Conservation (phyloP, 2,888 invertebrate genomes). For the Macrosiphum euphorbiae region DNA sequence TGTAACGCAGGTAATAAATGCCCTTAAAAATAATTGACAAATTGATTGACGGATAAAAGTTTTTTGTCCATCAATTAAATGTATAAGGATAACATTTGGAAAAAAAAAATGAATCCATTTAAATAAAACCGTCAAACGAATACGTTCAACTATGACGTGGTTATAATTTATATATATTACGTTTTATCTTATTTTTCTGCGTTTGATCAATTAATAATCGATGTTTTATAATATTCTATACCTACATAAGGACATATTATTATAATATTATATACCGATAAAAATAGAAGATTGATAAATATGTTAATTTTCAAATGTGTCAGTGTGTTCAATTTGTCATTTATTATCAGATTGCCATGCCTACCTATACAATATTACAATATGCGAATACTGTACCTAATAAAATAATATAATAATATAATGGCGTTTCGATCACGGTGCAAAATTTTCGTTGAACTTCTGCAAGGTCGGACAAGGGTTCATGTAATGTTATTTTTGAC, state of each 20-base stretch:
- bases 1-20: not conserved
- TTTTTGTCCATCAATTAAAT: slow-evolving; percentile 33
- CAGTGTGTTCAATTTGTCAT: slow-evolving; percentile 43
- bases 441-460: slow-evolving; percentile 1
- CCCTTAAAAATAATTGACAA: slow-evolving; percentile 10
- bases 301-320: slow-evolving; percentile 19
- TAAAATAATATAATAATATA: no score
- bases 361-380: no score
- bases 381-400: slow-evolving; percentile 11
- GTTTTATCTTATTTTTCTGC: not conserved
- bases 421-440: slow-evolving; percentile 10
- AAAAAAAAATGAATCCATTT: slow-evolving; percentile 25
- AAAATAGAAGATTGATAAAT: slow-evolving; percentile 22
- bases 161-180: slow-evolving; percentile 1
- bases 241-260: not conserved
- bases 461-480: slow-evolving; percentile 30
- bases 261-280: not conserved
- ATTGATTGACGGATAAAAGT: slow-evolving; percentile 1
- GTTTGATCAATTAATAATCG: slow-evolving; percentile 34
- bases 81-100: not conserved
- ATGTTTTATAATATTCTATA: not conserved
- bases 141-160: not conserved
- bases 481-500: not conserved
- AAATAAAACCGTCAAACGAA: slow-evolving; percentile 12
- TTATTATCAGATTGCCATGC: slow-evolving; percentile 44